phyloP scores from a whole-genome alignment of 2,888 invertebrate genomes.

The Caenorhabditis panamensis region DNA sequence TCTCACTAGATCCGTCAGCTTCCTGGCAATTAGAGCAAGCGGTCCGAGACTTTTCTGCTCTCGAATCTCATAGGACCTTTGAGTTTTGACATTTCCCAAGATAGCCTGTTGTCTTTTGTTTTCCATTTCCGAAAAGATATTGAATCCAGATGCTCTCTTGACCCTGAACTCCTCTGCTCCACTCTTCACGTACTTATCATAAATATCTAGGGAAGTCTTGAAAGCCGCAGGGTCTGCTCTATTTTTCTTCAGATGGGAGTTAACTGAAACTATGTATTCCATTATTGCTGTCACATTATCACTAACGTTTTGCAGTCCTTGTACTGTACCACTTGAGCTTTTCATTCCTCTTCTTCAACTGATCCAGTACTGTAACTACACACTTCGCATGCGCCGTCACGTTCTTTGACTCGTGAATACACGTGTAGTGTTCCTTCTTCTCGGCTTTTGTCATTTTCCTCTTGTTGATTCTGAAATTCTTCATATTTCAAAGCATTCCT shows the following conservation, averaged over 20 bases:
- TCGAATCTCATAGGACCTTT: slow-evolving; percentile 30
- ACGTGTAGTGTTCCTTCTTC: slow-evolving; percentile 53
- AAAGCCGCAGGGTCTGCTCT: neutral
- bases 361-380: slow-evolving; percentile 60
- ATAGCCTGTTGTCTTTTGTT: slow-evolving; percentile 33
- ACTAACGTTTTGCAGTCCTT: slow-evolving; percentile 25
- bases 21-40: slow-evolving; percentile 65
- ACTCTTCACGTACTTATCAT: slow-evolving; percentile 33
- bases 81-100: slow-evolving; percentile 18
- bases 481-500: neutral
- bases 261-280: slow-evolving; percentile 18
- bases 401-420: slow-evolving; percentile 61
- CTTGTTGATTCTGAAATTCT: slow-evolving; percentile 48
- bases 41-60: slow-evolving; percentile 58
- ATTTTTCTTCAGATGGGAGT: slow-evolving; percentile 34
- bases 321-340: slow-evolving; percentile 51
- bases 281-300: neutral
- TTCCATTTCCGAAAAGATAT: slow-evolving; percentile 42
- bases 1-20: slow-evolving; percentile 66
- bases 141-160: slow-evolving; percentile 38
- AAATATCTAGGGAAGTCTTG: slow-evolving; percentile 12
- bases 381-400: slow-evolving; percentile 70
- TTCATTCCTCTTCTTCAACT: slow-evolving; percentile 38
- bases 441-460: slow-evolving; percentile 48
- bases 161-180: slow-evolving; percentile 48